A percentile compares a stretch with the other conserved stretches of the same genome.
These are phyloP conservation scores for Polia nebulosa DNA, from an alignment of 2,888 invertebrate genomes.

Conservation along the genomic window DNA sequence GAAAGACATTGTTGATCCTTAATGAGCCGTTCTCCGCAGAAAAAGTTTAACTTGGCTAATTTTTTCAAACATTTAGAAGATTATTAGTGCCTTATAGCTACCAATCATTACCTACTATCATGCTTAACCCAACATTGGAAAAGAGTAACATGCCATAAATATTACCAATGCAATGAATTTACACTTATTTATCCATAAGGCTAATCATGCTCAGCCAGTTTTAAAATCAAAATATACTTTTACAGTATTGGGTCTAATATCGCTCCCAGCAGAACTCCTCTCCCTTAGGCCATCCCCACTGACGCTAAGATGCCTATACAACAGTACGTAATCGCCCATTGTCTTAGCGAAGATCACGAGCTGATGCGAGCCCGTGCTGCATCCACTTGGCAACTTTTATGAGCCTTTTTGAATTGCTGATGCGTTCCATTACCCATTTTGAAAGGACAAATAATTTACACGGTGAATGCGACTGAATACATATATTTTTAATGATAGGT, in stretches of 20 bases:
- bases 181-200: background rate
- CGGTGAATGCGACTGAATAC: constrained; percentile 56
- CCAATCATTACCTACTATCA: background rate
- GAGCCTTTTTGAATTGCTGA: constrained; percentile 66
- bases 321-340: constrained; percentile 85
- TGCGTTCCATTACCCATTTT: constrained; percentile 59
- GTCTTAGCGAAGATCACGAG: constrained; percentile 85
- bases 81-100: too few species aligned
- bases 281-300: constrained; percentile 68
- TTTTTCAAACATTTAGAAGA: too few species aligned
- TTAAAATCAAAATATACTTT: background rate
- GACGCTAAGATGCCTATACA: constrained; percentile 75
- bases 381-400: constrained; percentile 70
- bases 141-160: background rate
- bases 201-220: background rate
- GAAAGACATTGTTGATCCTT: constrained; percentile 9
- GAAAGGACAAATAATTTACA: constrained; percentile 66
- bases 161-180: background rate
- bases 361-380: constrained; percentile 78
- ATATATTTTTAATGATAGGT: constrained; percentile 52
- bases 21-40: background rate
- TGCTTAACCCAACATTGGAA: background rate
- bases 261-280: constrained; percentile 43
- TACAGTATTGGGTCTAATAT: background rate
- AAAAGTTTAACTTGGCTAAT: background rate